These are phyloP conservation scores for Heterotis niloticus DNA, from an alignment of 2,113 vertebrate genomes.

Conservation along the genomic window DNA sequence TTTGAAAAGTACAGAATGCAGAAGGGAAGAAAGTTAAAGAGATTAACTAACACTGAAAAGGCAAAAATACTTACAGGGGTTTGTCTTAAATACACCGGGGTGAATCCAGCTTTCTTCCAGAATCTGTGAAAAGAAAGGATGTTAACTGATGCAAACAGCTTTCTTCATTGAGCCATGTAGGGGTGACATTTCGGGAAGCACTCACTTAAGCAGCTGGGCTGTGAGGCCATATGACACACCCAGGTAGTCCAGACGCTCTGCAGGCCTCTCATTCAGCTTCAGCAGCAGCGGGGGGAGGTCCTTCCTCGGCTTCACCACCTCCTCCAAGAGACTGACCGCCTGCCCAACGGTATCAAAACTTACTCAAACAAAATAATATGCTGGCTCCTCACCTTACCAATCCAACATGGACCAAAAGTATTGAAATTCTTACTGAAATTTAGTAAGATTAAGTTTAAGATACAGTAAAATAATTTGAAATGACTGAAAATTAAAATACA, in stretches of 20 bases:
- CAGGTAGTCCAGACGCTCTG: conserved; percentile 86
- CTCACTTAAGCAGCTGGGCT: conserved; percentile 84
- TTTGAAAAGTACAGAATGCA: background rate
- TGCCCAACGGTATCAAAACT: conserved; percentile 40
- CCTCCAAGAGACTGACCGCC: conserved; percentile 88
- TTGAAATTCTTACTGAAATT: no score
- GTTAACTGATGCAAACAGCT: background rate
- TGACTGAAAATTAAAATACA: no score
- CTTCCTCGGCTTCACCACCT: conserved; percentile 82
- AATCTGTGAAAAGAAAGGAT: conserved; percentile 66
- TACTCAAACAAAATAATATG: no score
- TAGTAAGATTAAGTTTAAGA: no score
- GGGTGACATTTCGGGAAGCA: background rate
- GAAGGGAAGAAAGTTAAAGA: background rate
- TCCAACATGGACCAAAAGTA: no score
- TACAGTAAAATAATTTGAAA: no score
- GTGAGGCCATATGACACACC: conserved; percentile 94
- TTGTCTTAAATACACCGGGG: conserved; percentile 92
- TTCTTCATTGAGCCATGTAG: background rate
- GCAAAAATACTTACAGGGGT: conserved; percentile 75
- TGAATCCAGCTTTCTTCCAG: conserved; percentile 89
- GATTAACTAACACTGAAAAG: background rate
- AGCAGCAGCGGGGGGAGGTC: conserved; percentile 89
- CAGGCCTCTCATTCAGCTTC: conserved; percentile 85
- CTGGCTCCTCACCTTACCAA: no score